Evolutionary conservation across 2,113 vertebrate species (phyloP), one percentile per base, ranked within the genome.

Genomic region (Chaenocephalus aceratus): DNA sequence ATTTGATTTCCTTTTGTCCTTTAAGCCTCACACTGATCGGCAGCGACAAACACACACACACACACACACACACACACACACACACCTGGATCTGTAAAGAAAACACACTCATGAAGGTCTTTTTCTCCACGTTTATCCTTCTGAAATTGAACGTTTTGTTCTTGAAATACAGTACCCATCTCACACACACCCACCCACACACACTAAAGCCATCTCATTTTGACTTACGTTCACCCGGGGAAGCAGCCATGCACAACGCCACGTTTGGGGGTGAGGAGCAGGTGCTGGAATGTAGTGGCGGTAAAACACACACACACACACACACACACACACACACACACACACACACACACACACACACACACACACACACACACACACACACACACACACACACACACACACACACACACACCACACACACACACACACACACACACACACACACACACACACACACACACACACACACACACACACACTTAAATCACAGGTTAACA

Each of bases 401-500:
- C 18, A 16, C 21, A 6, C 79, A 41, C 58, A 66, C 74, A 51
- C 53, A 21, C 18, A 16, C 21, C 58, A 66, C 74, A 51, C 53
- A 21, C 18, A 16, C 21, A 6, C 79, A 41, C 58, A 66, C 74
- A 51, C 53, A 21, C 18, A 16, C 21, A 6, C 79, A 41, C 58
- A 66, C 74, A 51, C 53, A 21, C 18, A 16, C 21, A 6, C 79
- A 41, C 58, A 66, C 74, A 51, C 53, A 21, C 18, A 16, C 21
- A n/a, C n/a, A n/a, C n/a, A n/a, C n/a, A n/a, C n/a, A n/a, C n/a
- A 51, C 52, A 21, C 80, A 49, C 70, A 79, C 78, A 77, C 72
- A 48, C 11, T 18, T 10, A 81, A 52, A 78, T 88, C 82, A 92
- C 89, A 91, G 83, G 89, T 92, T 93, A 91, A 94, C 91, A 92